Conservation (phyloP, 2,797 vertebrate species). For the Tapera naevia region DNA sequence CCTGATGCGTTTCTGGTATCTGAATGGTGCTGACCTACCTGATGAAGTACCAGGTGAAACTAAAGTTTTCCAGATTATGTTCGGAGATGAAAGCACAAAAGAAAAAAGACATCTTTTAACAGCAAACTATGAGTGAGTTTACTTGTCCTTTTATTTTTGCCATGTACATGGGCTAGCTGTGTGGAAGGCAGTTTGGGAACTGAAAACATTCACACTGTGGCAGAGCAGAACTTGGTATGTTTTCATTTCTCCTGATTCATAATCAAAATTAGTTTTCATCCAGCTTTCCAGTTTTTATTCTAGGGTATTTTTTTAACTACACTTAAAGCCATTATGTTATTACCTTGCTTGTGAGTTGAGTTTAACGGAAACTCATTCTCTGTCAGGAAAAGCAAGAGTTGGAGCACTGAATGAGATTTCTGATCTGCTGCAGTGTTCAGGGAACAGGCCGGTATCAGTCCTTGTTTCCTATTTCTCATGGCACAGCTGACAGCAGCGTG, state of each 20-base stretch:
- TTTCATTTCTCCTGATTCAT: neutral
- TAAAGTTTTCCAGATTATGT: slow-evolving; percentile 81
- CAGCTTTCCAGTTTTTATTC: neutral
- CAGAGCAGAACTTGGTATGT: neutral
- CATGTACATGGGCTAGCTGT: neutral
- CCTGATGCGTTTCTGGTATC: slow-evolving; percentile 95
- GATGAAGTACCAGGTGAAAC: slow-evolving; percentile 81
- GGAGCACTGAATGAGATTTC: neutral
- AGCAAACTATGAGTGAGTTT: slow-evolving; percentile 92
- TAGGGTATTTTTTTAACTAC: neutral
- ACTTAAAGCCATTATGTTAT: neutral
- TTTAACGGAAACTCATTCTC: neutral
- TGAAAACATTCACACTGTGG: neutral
- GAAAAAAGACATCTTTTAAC: slow-evolving; percentile 86
- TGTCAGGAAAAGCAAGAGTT: neutral
- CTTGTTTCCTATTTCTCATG: neutral
- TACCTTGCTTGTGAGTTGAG: neutral
- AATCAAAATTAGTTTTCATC: neutral
- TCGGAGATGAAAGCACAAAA: slow-evolving; percentile 77
- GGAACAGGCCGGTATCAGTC: neutral
- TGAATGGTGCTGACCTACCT: slow-evolving; percentile 85
- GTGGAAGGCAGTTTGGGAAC: neutral
- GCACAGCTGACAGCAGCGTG: neutral
- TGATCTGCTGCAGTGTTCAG: neutral
- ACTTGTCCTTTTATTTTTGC: neutral